Conservation (phyloP, 2,888 invertebrate genomes). For the Neria commutata region DNA sequence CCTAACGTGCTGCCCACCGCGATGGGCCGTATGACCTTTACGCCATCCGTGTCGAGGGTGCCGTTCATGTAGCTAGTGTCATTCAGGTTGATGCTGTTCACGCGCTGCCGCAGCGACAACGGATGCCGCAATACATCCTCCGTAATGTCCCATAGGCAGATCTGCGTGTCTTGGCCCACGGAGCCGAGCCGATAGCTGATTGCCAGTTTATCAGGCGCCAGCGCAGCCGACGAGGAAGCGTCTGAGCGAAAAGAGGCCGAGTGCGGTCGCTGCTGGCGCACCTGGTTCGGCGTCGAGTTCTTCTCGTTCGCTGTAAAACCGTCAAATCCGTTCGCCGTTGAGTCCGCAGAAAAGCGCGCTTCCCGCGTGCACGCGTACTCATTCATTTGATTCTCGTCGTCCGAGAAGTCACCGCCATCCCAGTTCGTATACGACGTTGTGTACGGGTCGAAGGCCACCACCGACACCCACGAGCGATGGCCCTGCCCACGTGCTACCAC, state of each 20-base stretch:
- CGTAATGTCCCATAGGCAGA: conserved; percentile 98
- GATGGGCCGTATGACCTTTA: conserved; percentile 59
- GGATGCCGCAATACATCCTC: conserved; percentile 90
- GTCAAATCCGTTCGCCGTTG: conserved; percentile 54
- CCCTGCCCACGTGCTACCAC: conserved; percentile 98
- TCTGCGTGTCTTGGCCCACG: conserved; percentile 96
- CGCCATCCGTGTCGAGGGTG: conserved; percentile 52
- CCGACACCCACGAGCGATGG: conserved; percentile 97
- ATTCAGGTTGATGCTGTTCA: conserved; percentile 51
- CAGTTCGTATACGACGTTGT: conserved; percentile 75
- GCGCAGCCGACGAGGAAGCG: conserved; percentile 50
- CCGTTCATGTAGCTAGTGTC: conserved; percentile 56
- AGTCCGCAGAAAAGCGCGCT: conserved; percentile 47
- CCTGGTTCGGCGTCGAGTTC: conserved; percentile 54
- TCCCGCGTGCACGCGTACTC: conserved; percentile 50
- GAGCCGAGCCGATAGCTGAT: conserved; percentile 88
- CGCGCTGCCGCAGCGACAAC: conserved; percentile 56
- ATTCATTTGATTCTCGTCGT: conserved; percentile 64
- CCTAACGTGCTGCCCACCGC: conserved; percentile 50
- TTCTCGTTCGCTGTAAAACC: conserved; percentile 41
- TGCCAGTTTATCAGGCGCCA: conserved; percentile 62
- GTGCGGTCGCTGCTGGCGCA: conserved; percentile 53
- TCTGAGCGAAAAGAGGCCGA: conserved; percentile 59
- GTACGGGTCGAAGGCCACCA: conserved; percentile 92
- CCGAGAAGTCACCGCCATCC: conserved; percentile 66